These are phyloP conservation scores for Euplagia quadripunctaria DNA, from an alignment of 2,888 invertebrate genomes.

Conservation along the genomic window DNA sequence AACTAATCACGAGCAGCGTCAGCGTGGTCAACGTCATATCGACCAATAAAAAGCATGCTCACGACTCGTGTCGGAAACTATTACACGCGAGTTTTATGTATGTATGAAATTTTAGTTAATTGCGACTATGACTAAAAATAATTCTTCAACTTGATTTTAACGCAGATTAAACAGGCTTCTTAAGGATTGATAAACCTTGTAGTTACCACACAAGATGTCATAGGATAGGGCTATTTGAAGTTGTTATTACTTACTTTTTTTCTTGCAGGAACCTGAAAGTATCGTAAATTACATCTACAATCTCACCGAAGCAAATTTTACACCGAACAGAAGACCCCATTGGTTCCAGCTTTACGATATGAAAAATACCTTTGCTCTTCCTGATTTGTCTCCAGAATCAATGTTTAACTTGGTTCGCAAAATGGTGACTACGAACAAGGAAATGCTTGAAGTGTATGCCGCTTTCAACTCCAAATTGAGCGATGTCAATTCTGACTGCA, in stretches of 20 bases:
- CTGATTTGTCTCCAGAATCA: slow-evolving; percentile 88
- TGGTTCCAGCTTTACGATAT: slow-evolving; percentile 93
- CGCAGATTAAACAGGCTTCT: no score
- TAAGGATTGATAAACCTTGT: no score
- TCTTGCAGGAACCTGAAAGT: slow-evolving; percentile 8
- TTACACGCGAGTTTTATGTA: no score
- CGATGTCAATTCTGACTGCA: slow-evolving; percentile 77
- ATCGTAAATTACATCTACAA: slow-evolving; percentile 91
- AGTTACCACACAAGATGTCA: no score
- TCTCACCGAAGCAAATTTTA: slow-evolving; percentile 90
- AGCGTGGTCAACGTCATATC: no score
- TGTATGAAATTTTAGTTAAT: no score
- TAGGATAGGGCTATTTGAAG: no score
- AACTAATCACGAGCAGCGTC: no score
- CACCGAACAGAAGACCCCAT: slow-evolving; percentile 85
- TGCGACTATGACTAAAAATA: no score
- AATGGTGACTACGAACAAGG: slow-evolving; percentile 85
- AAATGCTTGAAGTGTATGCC: slow-evolving; percentile 84
- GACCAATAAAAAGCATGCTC: no score
- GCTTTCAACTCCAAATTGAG: slow-evolving; percentile 85
- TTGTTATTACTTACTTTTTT: not conserved
- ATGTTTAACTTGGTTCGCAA: slow-evolving; percentile 88
- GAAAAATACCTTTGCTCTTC: slow-evolving; percentile 88
- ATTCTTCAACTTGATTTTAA: no score
- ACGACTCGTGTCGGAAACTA: no score